These are phyloP conservation scores for Drosophila mayri DNA, from an alignment of 1,140 invertebrate species.

Conservation along the genomic window DNA sequence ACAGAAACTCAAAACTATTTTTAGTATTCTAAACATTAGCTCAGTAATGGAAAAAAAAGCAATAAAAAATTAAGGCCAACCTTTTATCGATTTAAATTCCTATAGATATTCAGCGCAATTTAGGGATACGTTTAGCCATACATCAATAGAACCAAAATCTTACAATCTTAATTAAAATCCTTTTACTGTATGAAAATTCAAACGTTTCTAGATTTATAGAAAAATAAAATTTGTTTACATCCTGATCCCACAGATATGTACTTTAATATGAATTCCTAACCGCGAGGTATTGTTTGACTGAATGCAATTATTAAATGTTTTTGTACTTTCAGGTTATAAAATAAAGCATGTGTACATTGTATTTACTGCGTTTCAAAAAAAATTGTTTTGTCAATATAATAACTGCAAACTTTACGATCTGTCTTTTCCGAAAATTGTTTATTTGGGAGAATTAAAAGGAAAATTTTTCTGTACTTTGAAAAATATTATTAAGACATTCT, in stretches of 20 bases:
- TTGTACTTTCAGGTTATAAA: neutral
- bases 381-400: neutral
- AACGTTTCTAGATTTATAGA: neutral
- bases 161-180: neutral
- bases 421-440: neutral
- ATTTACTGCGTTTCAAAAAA: neutral
- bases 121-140: neutral
- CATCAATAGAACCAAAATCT: neutral
- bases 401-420: neutral
- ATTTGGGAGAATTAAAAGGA: neutral
- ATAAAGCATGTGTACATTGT: neutral
- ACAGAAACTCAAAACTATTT: neutral
- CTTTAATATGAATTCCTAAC: neutral
- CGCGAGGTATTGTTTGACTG: neutral
- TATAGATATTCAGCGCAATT: neutral
- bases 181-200: neutral
- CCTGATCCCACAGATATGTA: neutral
- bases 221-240: neutral
- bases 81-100: neutral
- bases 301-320: conserved; percentile 1
- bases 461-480: neutral
- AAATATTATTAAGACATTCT: too few species aligned
- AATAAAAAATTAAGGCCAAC: neutral
- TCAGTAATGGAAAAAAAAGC: neutral
- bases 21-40: neutral